Conservation (phyloP, 2,113 vertebrate species). For the Phainopepla nitens region DNA sequence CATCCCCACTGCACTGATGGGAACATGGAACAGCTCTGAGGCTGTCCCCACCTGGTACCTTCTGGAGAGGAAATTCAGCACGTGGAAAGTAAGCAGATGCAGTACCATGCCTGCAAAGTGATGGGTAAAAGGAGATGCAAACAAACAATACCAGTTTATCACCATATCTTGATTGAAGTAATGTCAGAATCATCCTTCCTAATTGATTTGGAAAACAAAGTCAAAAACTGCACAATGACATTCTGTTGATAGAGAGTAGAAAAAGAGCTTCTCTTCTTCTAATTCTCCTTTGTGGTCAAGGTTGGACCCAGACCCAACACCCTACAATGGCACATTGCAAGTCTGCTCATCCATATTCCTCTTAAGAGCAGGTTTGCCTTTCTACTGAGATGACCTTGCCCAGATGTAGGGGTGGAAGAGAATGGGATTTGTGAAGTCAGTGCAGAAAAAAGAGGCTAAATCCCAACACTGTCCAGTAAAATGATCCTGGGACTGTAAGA, state of each 20-base stretch:
- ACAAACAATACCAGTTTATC: not conserved
- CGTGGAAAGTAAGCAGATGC: accelerated
- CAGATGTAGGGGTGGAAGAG: not conserved
- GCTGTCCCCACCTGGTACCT: not conserved
- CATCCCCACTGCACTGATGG: not conserved
- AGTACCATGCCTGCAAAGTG: not conserved
- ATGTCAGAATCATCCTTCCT: not conserved
- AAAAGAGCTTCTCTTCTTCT: not conserved
- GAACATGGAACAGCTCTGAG: not conserved
- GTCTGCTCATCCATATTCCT: not conserved
- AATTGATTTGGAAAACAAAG: not conserved
- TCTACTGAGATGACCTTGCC: not conserved
- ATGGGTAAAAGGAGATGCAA: not conserved
- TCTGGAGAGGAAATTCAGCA: not conserved
- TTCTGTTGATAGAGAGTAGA: not conserved
- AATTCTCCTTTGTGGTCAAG: not conserved
- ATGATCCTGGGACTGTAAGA: not conserved
- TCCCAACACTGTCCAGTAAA: not conserved
- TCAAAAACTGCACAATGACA: not conserved
- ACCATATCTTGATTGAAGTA: not conserved
- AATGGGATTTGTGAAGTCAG: not conserved
- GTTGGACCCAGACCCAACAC: not conserved
- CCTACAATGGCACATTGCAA: not conserved
- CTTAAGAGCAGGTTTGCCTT: not conserved
- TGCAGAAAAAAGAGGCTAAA: not conserved